Evolutionary conservation across 1,140 invertebrate genomes (phyloP).

Genomic region (Zelostemma sp.): DNA sequence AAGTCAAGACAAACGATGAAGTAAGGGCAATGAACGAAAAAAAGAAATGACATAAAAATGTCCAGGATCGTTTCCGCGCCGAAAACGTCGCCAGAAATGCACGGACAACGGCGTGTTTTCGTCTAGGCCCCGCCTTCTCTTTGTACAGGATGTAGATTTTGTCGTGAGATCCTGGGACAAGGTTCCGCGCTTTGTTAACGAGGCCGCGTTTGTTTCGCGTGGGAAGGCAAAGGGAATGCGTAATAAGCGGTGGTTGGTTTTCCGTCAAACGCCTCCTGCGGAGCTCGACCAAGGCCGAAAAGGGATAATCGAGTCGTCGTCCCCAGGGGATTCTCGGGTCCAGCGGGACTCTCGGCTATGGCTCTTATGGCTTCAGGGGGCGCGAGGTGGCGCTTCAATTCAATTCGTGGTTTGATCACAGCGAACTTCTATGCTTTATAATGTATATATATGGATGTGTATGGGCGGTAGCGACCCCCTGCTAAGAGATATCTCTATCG

Average conservation of each 20-base stretch:
- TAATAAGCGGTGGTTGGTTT: slow-evolving; percentile 49
- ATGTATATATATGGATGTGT: slow-evolving; percentile 6
- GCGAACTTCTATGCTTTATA: slow-evolving; percentile 18
- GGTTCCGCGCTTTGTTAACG: slow-evolving; percentile 18
- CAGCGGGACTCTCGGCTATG: slow-evolving; percentile 14
- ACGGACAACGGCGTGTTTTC: too few relatives aligned
- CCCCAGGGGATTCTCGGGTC: slow-evolving; percentile 30
- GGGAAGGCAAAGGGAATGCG: slow-evolving; percentile 52
- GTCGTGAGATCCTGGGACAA: slow-evolving; percentile 9
- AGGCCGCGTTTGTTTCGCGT: slow-evolving; percentile 34
- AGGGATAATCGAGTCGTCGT: slow-evolving; percentile 35
- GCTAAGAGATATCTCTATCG: slow-evolving; percentile 39
- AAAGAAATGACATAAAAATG: too few relatives aligned
- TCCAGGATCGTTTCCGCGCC: too few relatives aligned
- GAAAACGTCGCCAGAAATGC: too few relatives aligned
- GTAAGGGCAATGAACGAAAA: too few relatives aligned
- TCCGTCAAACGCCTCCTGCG: slow-evolving; percentile 24
- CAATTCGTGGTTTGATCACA: slow-evolving; percentile 51
- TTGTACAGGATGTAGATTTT: not conserved
- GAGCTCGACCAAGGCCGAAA: slow-evolving; percentile 19
- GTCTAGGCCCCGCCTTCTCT: too few relatives aligned
- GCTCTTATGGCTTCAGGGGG: slow-evolving; percentile 22
- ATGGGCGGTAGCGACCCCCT: slow-evolving; percentile 13
- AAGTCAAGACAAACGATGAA: too few relatives aligned
- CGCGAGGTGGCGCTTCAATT: slow-evolving; percentile 45